These are phyloP conservation scores for Hymenochirus boettgeri DNA, from an alignment of 2,113 vertebrate genomes.

Conservation along the genomic window DNA sequence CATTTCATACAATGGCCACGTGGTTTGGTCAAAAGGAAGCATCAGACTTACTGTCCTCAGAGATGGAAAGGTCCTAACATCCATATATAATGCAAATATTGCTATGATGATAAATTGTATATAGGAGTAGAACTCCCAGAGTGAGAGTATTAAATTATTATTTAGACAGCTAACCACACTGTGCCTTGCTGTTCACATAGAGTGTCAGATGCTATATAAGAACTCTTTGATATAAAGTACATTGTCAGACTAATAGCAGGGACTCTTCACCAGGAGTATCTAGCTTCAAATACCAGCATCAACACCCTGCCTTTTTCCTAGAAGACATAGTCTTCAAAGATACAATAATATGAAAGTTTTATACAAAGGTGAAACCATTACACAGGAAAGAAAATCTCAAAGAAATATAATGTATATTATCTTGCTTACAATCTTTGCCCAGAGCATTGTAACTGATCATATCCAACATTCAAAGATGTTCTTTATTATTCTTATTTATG, in stretches of 20 bases:
- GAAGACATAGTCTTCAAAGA: conserved; percentile 56
- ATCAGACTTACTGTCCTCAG: conserved; percentile 16
- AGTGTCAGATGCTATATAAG: conserved; percentile 53
- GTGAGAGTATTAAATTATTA: conserved; percentile 63
- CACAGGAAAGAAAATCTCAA: neutral
- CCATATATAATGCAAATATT: conserved; percentile 35
- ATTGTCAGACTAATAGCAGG: conserved; percentile 61
- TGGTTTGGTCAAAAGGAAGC: conserved; percentile 55
- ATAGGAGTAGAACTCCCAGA: conserved; percentile 48
- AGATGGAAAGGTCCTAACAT: conserved; percentile 24
- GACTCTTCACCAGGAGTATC: conserved; percentile 55
- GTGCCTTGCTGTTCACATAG: conserved; percentile 50
- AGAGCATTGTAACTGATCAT: too few species aligned
- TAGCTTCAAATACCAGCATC: conserved; percentile 57
- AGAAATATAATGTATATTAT: conserved; percentile 10
- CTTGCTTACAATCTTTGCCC: conserved; percentile 34
- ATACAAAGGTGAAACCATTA: conserved; percentile 12
- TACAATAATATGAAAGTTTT: conserved; percentile 12
- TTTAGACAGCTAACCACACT: conserved; percentile 44
- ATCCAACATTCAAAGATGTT: too few species aligned
- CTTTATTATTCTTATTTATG: too few species aligned
- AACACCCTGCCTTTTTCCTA: conserved; percentile 40
- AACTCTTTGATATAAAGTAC: conserved; percentile 62
- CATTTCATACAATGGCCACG: conserved; percentile 46
- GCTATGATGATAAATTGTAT: conserved; percentile 26